These are phyloP conservation scores for Drosophila imparisetae DNA, from an alignment of 2,888 invertebrate species.

Conservation along the genomic window DNA sequence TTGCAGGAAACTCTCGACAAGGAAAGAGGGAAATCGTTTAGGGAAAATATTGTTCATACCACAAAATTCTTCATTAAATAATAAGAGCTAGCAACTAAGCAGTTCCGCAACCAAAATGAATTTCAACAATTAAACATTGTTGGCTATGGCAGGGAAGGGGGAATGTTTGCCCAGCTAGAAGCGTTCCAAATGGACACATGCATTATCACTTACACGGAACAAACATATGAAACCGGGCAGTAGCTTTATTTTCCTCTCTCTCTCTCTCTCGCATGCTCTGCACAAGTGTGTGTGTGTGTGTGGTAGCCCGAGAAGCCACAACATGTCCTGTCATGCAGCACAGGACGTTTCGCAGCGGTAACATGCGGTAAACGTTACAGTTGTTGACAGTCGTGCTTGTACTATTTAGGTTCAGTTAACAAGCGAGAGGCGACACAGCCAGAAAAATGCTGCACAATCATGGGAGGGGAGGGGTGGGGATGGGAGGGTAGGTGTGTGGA, in stretches of 20 bases:
- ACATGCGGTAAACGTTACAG: conserved; percentile 80
- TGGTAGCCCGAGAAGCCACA: conserved; percentile 71
- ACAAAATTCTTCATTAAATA: not conserved
- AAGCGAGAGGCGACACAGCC: conserved; percentile 59
- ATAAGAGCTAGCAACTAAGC: conserved; percentile 2
- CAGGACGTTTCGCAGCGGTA: conserved; percentile 69
- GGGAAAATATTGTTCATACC: not conserved
- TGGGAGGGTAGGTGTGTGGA: not conserved
- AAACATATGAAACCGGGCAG: conserved; percentile 55
- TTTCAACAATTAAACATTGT: conserved; percentile 64
- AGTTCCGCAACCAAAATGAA: conserved; percentile 47
- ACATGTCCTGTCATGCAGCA: conserved; percentile 80
- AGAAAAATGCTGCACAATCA: conserved; percentile 41
- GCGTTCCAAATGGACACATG: conserved; percentile 57
- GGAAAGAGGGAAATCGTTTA: not conserved
- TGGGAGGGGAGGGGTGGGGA: no score
- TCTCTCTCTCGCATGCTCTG: conserved; percentile 10
- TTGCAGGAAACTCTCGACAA: not conserved
- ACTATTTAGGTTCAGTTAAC: conserved; percentile 81
- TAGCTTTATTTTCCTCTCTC: conserved; percentile 5
- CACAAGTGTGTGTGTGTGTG: conserved; percentile 23
- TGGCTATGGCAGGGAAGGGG: not conserved
- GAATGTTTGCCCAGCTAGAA: conserved; percentile 16
- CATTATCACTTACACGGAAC: conserved; percentile 68
- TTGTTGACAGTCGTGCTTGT: conserved; percentile 78